Evolutionary conservation across 2,113 vertebrate species (phyloP), one percentile per base, ranked within the genome.

Genomic region (Amblyornis subalaris): DNA sequence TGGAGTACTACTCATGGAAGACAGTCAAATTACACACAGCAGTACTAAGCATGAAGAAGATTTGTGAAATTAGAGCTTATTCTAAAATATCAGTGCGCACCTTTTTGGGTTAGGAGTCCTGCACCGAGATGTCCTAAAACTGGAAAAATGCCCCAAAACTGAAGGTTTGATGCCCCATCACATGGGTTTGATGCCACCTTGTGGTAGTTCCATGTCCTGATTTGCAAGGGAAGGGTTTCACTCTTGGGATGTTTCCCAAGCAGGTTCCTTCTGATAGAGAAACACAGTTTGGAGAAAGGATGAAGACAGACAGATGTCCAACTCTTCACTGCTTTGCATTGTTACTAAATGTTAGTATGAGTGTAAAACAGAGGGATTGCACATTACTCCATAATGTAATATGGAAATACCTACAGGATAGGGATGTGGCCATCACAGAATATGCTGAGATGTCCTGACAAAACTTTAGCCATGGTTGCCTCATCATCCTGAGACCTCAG

Each of bases 131-230:
- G 36, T 57, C 28, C 73, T 55, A 22, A 57, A 33, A 57, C 0
- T 10, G 50, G 47, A n/a, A 54, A 83, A 75, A 66, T 33, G 10
- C 6, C 35, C 4, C 3, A 2, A 6, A 57, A 29, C 5, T 0
- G 48, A 18, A 23, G 61, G n/a, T 26, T 54, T 23, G 12, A 40
- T 31, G 75, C 22, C 36, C 26, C 57, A 74, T 22, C 25, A 8
- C 4, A 24, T 58, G 89, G 20, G 74, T 74, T 66, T 92, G 69
- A 69, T 94, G 96, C 97, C 97, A 96, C 84, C 97, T 94, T 50
- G 94, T 93, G 97, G 97, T 36, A 54, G 29, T 20, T 88, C 28
- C 38, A 15, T 5, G 26, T 54, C 64, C 36, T 64, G 44, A 22
- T 24, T 40, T 25, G 15, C 57, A 58, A 45, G 25, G 28, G 18